Evolutionary conservation across 1,140 invertebrate genomes (phyloP).

Genomic region (Sminthurides bifidus): DNA sequence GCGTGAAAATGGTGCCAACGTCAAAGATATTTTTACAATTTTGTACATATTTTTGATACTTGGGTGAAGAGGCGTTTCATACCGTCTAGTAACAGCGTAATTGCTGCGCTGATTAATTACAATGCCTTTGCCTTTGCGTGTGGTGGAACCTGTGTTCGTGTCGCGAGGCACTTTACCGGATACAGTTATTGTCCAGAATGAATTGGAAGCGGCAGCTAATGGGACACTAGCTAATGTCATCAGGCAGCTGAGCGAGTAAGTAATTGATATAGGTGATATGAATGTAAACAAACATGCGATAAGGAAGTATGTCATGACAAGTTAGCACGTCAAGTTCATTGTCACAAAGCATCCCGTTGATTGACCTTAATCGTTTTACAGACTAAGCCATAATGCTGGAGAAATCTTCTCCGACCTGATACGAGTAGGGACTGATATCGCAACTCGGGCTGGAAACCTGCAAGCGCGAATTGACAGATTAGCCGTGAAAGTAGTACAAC

Average conservation of each 20-base stretch:
- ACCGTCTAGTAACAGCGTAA: too few species aligned
- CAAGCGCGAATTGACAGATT: constrained; percentile 86
- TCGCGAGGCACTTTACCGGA: constrained; percentile 76
- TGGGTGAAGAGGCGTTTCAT: too few species aligned
- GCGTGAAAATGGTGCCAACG: too few species aligned
- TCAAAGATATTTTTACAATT: too few species aligned
- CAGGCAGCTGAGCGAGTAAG: constrained; percentile 23
- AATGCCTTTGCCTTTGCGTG: constrained; percentile 93
- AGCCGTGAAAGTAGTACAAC: constrained; percentile 83
- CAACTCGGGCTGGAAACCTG: constrained; percentile 70
- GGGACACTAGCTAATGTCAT: constrained; percentile 73
- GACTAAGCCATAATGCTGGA: constrained; percentile 88
- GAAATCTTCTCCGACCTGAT: constrained; percentile 91
- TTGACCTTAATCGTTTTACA: constrained; percentile 44
- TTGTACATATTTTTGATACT: too few species aligned
- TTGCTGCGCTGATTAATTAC: too few species aligned
- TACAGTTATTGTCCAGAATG: constrained; percentile 67
- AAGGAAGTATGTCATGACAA: neutral
- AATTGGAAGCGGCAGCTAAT: constrained; percentile 93
- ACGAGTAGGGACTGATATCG: constrained; percentile 70
- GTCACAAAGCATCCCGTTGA: neutral
- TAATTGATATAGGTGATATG: too few species aligned
- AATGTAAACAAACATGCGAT: neutral
- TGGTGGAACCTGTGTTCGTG: constrained; percentile 85
- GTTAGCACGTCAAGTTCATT: neutral